A percentile compares a stretch with the other conserved stretches of the same genome.
phyloP scores from a whole-genome alignment of 2,888 invertebrate species.

The Meloe dianella region DNA sequence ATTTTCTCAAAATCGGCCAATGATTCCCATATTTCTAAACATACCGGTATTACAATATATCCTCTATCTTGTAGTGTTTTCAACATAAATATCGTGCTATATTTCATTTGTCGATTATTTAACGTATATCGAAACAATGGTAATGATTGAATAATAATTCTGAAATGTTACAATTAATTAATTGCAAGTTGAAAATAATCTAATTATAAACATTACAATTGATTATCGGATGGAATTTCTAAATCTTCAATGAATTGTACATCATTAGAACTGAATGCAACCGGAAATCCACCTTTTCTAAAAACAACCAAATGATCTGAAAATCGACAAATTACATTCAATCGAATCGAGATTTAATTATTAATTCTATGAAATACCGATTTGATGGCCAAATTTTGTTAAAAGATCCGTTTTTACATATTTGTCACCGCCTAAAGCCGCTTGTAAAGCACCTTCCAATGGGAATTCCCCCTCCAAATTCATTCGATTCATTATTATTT shows the following conservation, averaged over 20 bases:
- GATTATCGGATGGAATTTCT: slow-evolving; percentile 54
- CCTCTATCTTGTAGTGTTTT: slow-evolving; percentile 66
- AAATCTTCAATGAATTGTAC: slow-evolving; percentile 60
- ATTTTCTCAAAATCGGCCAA: slow-evolving; percentile 67
- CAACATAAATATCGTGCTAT: slow-evolving; percentile 61
- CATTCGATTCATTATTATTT: slow-evolving; percentile 56
- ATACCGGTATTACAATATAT: slow-evolving; percentile 64
- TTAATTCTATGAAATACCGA: slow-evolving; percentile 43
- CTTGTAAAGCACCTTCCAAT: slow-evolving; percentile 61
- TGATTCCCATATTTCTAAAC: slow-evolving; percentile 62
- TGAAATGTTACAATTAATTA: slow-evolving; percentile 54
- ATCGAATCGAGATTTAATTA: not conserved
- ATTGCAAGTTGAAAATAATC: slow-evolving; percentile 20
- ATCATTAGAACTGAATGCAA: slow-evolving; percentile 55
- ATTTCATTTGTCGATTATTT: slow-evolving; percentile 66
- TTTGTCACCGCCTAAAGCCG: slow-evolving; percentile 65
- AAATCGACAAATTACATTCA: slow-evolving; percentile 37
- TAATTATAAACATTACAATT: slow-evolving; percentile 59
- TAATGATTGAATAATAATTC: slow-evolving; percentile 65
- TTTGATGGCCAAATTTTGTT: slow-evolving; percentile 57
- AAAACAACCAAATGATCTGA: slow-evolving; percentile 64
- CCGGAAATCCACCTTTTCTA: slow-evolving; percentile 63
- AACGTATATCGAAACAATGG: slow-evolving; percentile 64
- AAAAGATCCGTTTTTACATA: slow-evolving; percentile 64
- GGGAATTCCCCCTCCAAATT: slow-evolving; percentile 55